phyloP scores from a whole-genome alignment of 2,113 vertebrate genomes.

The Craseonycteris thonglongyai region DNA sequence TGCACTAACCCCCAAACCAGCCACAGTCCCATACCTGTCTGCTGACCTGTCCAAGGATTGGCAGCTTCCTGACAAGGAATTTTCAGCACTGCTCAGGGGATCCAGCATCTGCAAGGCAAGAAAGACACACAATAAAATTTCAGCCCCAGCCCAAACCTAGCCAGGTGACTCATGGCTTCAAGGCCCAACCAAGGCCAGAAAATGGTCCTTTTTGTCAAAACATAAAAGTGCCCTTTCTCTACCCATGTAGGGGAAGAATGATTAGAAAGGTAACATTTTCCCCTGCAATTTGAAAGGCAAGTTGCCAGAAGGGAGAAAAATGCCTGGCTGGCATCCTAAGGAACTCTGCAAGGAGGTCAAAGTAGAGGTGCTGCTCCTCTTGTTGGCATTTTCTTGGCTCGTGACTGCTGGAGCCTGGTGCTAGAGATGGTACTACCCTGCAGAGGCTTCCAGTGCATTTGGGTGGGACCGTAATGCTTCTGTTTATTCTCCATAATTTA shows the following conservation, averaged over 20 bases:
- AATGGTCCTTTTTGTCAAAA: neutral
- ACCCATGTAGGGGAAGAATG: neutral
- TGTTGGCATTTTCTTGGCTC: slow-evolving; percentile 58
- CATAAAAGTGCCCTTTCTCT: neutral
- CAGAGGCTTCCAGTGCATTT: slow-evolving; percentile 8
- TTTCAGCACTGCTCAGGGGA: slow-evolving; percentile 94
- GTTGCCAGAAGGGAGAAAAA: slow-evolving; percentile 49
- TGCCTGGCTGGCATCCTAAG: slow-evolving; percentile 38
- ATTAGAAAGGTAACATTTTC: slow-evolving; percentile 5
- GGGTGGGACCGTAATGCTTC: slow-evolving; percentile 21
- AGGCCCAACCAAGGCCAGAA: neutral
- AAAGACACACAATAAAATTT: slow-evolving; percentile 19
- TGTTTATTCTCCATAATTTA: slow-evolving; percentile 41
- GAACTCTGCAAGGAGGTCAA: slow-evolving; percentile 26
- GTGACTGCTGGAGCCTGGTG: neutral
- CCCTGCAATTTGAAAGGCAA: neutral
- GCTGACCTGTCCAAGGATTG: slow-evolving; percentile 95
- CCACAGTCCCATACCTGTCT: slow-evolving; percentile 84
- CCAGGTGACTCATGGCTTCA: neutral
- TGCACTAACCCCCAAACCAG: neutral
- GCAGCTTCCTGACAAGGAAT: slow-evolving; percentile 94
- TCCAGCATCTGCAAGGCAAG: slow-evolving; percentile 87
- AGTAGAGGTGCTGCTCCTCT: slow-evolving; percentile 27
- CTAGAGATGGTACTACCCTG: slow-evolving; percentile 19
- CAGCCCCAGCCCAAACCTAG: neutral